Evolutionary conservation across 92 coral and sea anemone species (phyloP).

Genomic region (Galaxea fascicularis): DNA sequence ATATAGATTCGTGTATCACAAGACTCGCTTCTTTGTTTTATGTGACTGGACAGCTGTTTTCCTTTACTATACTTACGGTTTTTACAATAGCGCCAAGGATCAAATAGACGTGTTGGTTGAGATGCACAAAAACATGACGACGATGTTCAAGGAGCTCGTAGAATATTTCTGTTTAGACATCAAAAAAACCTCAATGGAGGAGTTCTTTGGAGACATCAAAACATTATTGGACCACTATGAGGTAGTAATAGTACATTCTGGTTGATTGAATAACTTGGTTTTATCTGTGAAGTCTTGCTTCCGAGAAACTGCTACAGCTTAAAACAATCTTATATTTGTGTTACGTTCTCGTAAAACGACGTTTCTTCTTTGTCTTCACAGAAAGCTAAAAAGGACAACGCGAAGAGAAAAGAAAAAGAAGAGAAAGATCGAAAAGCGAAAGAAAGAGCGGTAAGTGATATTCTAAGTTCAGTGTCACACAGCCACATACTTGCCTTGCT

Average conservation of each 20-base stretch:
- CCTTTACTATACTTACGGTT: slow-evolving; percentile 81
- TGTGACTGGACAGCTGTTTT: not conserved
- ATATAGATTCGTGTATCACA: no score
- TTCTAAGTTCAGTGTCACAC: no score
- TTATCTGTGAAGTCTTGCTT: not conserved
- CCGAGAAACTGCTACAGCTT: no score
- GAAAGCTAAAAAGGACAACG: slow-evolving; percentile 91
- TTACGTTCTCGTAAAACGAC: not conserved
- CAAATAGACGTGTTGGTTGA: slow-evolving; percentile 96
- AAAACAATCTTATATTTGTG: no score
- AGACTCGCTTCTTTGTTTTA: no score
- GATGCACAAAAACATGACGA: slow-evolving; percentile 97
- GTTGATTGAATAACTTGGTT: not conserved
- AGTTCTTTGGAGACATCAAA: slow-evolving; percentile 96
- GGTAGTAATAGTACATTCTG: slow-evolving; percentile 38
- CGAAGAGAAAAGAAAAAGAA: slow-evolving; percentile 90
- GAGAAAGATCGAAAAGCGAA: slow-evolving; percentile 93
- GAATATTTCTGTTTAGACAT: slow-evolving; percentile 92
- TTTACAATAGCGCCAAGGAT: slow-evolving; percentile 87
- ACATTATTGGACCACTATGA: slow-evolving; percentile 82
- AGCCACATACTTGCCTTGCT: no score
- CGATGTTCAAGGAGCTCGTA: slow-evolving; percentile 93
- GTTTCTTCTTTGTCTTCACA: slow-evolving; percentile 30
- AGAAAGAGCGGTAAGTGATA: slow-evolving; percentile 90
- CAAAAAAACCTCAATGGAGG: slow-evolving; percentile 94